phyloP scores from a whole-genome alignment of 2,888 invertebrate species.

The Cotesia congregata region DNA sequence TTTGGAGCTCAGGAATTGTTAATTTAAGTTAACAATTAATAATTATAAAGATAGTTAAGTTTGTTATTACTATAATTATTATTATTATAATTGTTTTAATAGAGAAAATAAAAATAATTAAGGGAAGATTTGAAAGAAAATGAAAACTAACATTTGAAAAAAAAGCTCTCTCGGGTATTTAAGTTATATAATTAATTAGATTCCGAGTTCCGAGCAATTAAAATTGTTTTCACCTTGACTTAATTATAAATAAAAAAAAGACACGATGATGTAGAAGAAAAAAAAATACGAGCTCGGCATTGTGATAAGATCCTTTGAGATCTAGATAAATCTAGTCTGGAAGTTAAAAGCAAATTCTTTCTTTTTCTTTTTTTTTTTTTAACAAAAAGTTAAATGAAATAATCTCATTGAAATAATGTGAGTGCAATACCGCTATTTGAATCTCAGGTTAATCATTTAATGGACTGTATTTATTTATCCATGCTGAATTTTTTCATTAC shows the following conservation, averaged over 20 bases:
- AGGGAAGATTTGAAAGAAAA: neutral
- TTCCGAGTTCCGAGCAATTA: neutral
- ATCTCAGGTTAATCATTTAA: constrained; percentile 33
- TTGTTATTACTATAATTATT: too few relatives aligned
- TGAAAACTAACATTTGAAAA: neutral
- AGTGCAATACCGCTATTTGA: constrained; percentile 24
- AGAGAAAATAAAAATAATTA: too few relatives aligned
- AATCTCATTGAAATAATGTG: neutral
- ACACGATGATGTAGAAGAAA: neutral
- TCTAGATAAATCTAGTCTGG: neutral
- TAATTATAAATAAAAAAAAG: neutral
- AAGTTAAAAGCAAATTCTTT: neutral
- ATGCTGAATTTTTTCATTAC: neutral
- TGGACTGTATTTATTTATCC: constrained; percentile 21
- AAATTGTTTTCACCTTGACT: neutral
- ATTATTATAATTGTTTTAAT: too few relatives aligned
- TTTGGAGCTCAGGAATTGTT: constrained; percentile 32
- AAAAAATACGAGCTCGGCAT: neutral
- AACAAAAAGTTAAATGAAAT: neutral
- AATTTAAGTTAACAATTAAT: neutral
- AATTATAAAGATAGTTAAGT: neutral
- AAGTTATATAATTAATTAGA: neutral
- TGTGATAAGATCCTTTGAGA: neutral
- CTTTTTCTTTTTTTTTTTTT: neutral
- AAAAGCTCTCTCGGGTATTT: neutral